Base-by-base conservation (phyloP, 2,888 invertebrate genomes). In the Nephrotoma guestfalica region DNA sequence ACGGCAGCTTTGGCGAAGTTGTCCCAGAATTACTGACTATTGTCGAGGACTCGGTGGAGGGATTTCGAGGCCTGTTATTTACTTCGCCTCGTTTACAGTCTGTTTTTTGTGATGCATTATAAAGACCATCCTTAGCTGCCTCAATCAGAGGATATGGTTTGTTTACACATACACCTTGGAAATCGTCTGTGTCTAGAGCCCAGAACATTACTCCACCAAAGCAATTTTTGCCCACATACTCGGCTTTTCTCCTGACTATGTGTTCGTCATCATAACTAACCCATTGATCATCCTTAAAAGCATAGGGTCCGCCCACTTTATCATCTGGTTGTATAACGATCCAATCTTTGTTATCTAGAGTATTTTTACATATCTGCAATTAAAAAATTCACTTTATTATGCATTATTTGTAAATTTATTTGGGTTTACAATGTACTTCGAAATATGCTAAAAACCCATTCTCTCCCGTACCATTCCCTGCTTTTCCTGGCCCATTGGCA, bases 161-260 rank as follows among this genome's bases (percentile, higher is more conserved):
- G 41, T 94, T 95, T 88, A 96, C 96, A 90, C 98, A 98, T 47
- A 93, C 94, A n/a, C 98, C 98, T 85, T 97, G 94, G 93, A 98
- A 98, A 90, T 98, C 98, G 88, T 98, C 98, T 90, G 97, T 98
- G 92, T 98, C 98, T 88, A 98, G 96, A 0, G 97, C 96, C 91
- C 91, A 92, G 88, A 91, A 91, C 91, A 92, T 91, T 89, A 90
- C 89, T 89, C 98, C 98, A 89, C 98, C 98, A 41, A 98, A 93
- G 86, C 95, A 94, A 88, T 96, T 95, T 87, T 97, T 95, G 45
- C 95, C 96, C 0, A 97, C 97, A 90, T 97, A 98, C 89, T 95
- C 94, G 0, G 96, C 95, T 93, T 98, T 97, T 89, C 94, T 94
- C 89, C 93, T 94, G 0, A 96, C 96, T 84, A 97, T 97, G 9